Evolutionary conservation across 2,113 vertebrate genomes (phyloP).

Genomic region (Uropsilus gracilis): DNA sequence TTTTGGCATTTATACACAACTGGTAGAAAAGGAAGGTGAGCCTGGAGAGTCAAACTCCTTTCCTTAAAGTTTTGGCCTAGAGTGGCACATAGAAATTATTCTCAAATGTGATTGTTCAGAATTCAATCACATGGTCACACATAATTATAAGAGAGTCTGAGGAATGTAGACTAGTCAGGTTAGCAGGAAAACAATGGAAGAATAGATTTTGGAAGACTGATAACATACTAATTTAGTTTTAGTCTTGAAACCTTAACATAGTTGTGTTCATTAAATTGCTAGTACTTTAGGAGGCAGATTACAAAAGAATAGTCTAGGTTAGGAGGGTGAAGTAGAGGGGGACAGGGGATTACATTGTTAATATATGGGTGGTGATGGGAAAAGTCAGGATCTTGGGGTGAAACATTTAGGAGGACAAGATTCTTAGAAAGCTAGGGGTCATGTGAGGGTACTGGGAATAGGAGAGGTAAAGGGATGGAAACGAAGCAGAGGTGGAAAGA

Average conservation of each 20-base stretch:
- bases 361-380: neutral
- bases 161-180: slow-evolving; percentile 12
- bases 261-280: slow-evolving; percentile 53
- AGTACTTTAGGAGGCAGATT: slow-evolving; percentile 33
- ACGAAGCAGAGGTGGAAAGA: slow-evolving; percentile 1
- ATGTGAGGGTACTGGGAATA: neutral
- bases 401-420: neutral
- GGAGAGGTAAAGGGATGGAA: neutral
- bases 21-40: neutral
- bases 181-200: neutral
- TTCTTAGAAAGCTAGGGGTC: neutral
- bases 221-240: slow-evolving; percentile 30
- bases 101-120: neutral
- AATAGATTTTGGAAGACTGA: neutral
- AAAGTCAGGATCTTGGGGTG: neutral
- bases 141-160: neutral
- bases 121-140: slow-evolving; percentile 5
- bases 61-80: neutral
- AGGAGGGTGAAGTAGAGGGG: neutral
- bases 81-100: neutral
- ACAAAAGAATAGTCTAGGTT: slow-evolving; percentile 31
- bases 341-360: neutral
- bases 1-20: neutral
- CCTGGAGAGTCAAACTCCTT: neutral
- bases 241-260: neutral